Conservation (phyloP, 2,113 vertebrate species). For the Phrynosoma platyrhinos region DNA sequence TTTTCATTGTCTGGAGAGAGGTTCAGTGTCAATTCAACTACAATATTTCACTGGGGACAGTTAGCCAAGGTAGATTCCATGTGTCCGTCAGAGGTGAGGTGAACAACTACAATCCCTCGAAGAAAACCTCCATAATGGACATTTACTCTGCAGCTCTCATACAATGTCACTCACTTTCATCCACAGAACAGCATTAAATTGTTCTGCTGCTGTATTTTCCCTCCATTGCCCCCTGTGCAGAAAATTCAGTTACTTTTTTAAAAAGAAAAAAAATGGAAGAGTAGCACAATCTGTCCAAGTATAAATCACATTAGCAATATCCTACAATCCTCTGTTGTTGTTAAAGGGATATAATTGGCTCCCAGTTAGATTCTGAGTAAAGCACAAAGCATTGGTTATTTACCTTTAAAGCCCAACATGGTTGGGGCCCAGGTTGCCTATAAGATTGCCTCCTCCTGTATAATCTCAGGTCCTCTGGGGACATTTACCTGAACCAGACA, state of each 20-base stretch:
- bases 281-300: not conserved
- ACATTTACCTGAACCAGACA: no score
- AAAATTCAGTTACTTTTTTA: not conserved
- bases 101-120: not conserved
- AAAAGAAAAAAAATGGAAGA: not conserved
- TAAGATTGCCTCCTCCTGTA: no score
- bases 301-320: not conserved
- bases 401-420: no score
- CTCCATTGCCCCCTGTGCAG: not conserved
- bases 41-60: not conserved
- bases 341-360: not conserved
- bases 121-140: not conserved
- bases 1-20: no score
- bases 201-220: not conserved
- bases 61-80: not conserved
- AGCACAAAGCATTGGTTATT: no score
- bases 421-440: no score
- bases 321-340: not conserved
- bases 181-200: not conserved
- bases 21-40: not conserved
- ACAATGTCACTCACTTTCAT: not conserved
- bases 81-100: not conserved
- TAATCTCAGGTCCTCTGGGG: no score
- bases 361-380: no score
- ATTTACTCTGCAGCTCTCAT: not conserved